A percentile compares a stretch with the other conserved stretches of the same genome.
Evolutionary conservation across 2,797 vertebrate species (phyloP).

Genomic region (Peromyscus attwateri): DNA sequence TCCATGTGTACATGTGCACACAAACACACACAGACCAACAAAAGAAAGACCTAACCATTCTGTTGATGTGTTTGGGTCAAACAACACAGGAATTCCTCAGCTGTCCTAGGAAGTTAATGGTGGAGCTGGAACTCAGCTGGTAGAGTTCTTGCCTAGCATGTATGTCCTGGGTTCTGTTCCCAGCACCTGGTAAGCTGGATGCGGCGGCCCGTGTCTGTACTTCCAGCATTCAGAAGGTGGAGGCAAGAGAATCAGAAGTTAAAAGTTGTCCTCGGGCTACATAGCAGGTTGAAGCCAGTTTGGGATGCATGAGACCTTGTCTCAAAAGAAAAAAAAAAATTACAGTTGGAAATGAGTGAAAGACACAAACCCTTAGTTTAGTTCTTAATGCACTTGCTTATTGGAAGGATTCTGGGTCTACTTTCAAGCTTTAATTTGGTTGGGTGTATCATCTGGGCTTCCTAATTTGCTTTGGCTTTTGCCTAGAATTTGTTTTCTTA

Average conservation of each 20-base stretch:
- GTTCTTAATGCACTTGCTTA: not conserved
- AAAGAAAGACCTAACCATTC: not conserved
- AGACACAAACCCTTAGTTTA: not conserved
- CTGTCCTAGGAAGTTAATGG: not conserved
- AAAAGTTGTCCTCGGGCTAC: not conserved
- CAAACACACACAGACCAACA: not conserved
- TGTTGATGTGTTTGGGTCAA: not conserved
- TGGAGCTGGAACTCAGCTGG: not conserved
- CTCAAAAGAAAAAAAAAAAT: not conserved
- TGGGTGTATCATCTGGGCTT: not conserved
- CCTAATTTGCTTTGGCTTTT: not conserved
- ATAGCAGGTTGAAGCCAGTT: not conserved
- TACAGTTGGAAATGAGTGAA: not conserved
- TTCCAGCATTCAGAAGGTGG: not conserved
- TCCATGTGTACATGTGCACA: not conserved
- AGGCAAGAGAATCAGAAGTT: not conserved
- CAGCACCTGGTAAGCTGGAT: not conserved
- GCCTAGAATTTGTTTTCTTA: not conserved
- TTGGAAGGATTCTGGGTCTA: not conserved
- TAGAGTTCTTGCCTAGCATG: not conserved
- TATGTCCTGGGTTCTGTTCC: not conserved
- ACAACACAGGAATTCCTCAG: not conserved
- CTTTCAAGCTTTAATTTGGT: not conserved
- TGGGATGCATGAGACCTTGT: not conserved
- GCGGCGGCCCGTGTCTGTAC: not conserved